phyloP scores from a whole-genome alignment of 1,140 invertebrate species.

The Papilio polytes region DNA sequence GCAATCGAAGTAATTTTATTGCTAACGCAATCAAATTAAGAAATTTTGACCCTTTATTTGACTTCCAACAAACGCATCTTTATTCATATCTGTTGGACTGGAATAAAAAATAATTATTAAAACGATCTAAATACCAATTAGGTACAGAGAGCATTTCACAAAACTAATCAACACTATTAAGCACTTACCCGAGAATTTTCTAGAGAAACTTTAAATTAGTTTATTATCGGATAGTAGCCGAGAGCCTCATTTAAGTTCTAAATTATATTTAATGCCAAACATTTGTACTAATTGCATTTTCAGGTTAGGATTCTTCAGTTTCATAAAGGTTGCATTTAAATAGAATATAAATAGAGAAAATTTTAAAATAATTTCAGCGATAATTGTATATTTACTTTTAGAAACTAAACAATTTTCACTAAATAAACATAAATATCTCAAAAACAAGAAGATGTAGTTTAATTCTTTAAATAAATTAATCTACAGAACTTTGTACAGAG shows the following conservation, averaged over 20 bases:
- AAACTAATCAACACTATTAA: neutral
- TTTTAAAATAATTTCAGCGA: neutral
- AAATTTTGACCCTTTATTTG: neutral
- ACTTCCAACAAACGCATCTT: neutral
- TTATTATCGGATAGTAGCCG: neutral
- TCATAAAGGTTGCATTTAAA: neutral
- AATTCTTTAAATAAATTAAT: no score
- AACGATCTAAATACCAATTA: conserved; percentile 2
- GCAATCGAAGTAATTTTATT: no score
- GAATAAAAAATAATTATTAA: neutral
- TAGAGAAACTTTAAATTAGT: conserved; percentile 2
- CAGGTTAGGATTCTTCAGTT: neutral
- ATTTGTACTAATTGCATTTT: neutral
- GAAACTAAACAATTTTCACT: neutral
- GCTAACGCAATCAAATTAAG: no score
- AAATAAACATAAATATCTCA: no score
- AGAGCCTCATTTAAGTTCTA: neutral
- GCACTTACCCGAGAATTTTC: neutral
- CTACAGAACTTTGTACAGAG: no score
- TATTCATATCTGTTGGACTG: no score
- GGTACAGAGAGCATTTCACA: neutral
- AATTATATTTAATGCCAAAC: neutral
- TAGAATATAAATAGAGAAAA: neutral
- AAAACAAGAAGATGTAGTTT: no score
- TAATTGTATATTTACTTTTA: neutral